Conservation (phyloP, 1,140 invertebrate species). For the Diploscapter pachys region DNA sequence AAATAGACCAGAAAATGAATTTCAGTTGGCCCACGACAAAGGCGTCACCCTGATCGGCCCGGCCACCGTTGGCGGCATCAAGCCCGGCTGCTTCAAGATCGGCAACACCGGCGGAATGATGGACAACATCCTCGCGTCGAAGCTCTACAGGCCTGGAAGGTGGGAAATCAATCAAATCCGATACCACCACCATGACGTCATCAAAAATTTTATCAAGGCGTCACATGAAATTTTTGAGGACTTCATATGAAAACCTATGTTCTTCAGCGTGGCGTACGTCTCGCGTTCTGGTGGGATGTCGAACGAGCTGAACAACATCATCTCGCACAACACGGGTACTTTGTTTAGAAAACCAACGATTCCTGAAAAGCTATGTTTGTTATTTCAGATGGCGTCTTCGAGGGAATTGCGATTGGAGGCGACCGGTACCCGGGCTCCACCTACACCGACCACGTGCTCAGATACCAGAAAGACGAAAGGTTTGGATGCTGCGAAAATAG, state of each 20-base stretch:
- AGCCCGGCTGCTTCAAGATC: slow-evolving; percentile 98
- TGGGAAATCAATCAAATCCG: slow-evolving; percentile 39
- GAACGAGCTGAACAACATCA: slow-evolving; percentile 98
- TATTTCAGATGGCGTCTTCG: slow-evolving; percentile 79
- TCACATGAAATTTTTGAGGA: background rate
- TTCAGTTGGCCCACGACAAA: slow-evolving; percentile 72
- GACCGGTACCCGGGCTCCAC: slow-evolving; percentile 96
- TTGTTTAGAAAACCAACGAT: slow-evolving; percentile 80
- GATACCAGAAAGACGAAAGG: slow-evolving; percentile 72
- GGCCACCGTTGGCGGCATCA: slow-evolving; percentile 89
- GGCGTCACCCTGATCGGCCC: slow-evolving; percentile 86
- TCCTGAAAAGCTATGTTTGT: slow-evolving; percentile 74
- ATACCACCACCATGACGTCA: background rate
- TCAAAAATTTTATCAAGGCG: background rate
- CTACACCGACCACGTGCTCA: slow-evolving; percentile 93
- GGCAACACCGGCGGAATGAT: slow-evolving; percentile 99
- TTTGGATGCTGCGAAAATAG: slow-evolving; percentile 4
- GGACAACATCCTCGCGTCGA: slow-evolving; percentile 96
- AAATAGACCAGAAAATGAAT: background rate
- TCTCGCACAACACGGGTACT: slow-evolving; percentile 78
- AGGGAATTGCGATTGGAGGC: slow-evolving; percentile 98
- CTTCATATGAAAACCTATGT: background rate
- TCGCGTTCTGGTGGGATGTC: slow-evolving; percentile 98
- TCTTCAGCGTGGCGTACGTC: slow-evolving; percentile 85
- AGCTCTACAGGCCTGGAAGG: slow-evolving; percentile 86